phyloP scores from a whole-genome alignment of 1,140 invertebrate genomes.

The Zaprionus capensis region DNA sequence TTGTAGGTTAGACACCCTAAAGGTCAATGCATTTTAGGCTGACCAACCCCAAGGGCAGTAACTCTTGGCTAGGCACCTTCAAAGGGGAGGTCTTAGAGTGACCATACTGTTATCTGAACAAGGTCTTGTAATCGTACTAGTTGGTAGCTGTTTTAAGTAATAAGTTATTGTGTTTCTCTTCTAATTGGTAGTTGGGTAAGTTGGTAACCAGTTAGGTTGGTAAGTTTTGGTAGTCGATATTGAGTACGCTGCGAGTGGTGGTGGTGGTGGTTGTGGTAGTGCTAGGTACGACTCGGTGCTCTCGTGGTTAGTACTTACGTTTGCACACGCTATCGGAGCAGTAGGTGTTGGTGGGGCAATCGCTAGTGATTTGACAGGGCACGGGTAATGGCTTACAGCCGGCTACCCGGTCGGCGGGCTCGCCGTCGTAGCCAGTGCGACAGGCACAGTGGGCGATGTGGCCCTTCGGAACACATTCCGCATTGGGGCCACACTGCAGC shows the following conservation, averaged over 20 bases:
- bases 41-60: too few species aligned
- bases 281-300: conserved; percentile 18
- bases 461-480: conserved; percentile 90
- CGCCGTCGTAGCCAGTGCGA: conserved; percentile 90
- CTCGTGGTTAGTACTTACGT: conserved; percentile 86
- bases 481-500: conserved; percentile 90
- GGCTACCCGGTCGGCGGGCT: conserved; percentile 88
- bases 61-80: too few species aligned
- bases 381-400: conserved; percentile 92
- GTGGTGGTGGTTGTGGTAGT: conserved; percentile 28
- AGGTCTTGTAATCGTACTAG: conserved; percentile 52
- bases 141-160: conserved; percentile 36
- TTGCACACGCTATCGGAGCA: conserved; percentile 92
- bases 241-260: not conserved
- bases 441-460: conserved; percentile 92
- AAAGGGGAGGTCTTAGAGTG: not conserved
- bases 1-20: too few species aligned
- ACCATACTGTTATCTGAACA: not conserved
- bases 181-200: conserved; percentile 7
- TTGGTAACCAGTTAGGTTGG: conserved; percentile 30
- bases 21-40: too few species aligned
- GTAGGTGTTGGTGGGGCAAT: conserved; percentile 91
- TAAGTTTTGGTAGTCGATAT: conserved; percentile 58
- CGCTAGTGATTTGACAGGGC: conserved; percentile 88
- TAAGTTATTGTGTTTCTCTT: not conserved